Base-by-base conservation (phyloP, 2,888 invertebrate genomes). In the Neuroscelio doddi region DNA sequence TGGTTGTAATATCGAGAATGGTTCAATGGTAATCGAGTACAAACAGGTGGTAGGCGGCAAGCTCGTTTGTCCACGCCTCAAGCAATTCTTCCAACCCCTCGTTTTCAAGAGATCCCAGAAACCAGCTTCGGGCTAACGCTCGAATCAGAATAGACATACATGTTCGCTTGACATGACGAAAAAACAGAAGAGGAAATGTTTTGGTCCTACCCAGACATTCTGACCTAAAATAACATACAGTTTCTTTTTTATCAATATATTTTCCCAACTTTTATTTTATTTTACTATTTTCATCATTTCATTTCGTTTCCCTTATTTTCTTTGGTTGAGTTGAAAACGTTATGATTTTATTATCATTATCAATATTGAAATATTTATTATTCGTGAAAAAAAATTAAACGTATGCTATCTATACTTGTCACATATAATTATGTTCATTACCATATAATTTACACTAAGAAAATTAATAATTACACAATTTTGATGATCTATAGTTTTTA, bases 1-100 rank as follows among this genome's bases (percentile, higher is more conserved):
- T 44, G 30, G 42, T 50, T 49, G 53, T 64, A 53, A 53, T 34
- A 57, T 42, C 9, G 59, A 55, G 56, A 52, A 51, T 47, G 44
- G 61, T 27, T 65, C 52, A 61, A 65, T 65, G 56, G 65, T 61
- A 65, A 65, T 65, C 57, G 65, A 61, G 57, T 65, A 59, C 61
- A 65, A 65, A 65, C 65, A 65, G 65, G 65, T 65, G 65, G 65
- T 61, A 52, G 59, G 55, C 56, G 56, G 17, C 56, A 56, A 64
- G 55, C 55, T 55, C 46, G 52, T 61, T 51, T 58, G 55, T 65
- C 64, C 52, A 52, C 38, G 59, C 65, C 65, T 52, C 47, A 44
- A 36, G 59, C 29, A 32, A 65, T 51, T 59, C 59, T 59, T 45
- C 39, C 59, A 46, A 55, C 46, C 58, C 64, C 50, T 58, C 64